Evolutionary conservation across 2,113 vertebrate genomes (phyloP).

Genomic region (Patagioenas fasciata): DNA sequence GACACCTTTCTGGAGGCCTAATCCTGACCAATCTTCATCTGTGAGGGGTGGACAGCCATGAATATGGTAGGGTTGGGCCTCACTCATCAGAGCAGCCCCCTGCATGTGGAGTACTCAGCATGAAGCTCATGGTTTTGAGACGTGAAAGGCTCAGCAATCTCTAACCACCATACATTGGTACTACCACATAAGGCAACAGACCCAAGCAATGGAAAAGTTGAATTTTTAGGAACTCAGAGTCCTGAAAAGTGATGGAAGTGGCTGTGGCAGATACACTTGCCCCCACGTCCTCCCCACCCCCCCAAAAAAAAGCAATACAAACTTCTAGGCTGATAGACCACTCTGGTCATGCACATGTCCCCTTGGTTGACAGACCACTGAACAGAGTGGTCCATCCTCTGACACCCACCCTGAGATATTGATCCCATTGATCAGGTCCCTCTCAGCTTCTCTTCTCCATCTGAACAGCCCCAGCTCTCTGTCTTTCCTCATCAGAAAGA

Average conservation of each 20-base stretch:
- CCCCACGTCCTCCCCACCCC: no score
- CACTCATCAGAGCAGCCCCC: neutral
- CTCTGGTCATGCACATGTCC: no score
- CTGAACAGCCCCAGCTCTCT: no score
- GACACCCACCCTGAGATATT: no score
- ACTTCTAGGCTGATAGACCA: no score
- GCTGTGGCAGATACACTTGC: no score
- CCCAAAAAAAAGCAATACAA: no score
- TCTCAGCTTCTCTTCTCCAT: no score
- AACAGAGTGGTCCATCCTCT: no score
- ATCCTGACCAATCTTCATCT: rapidly evolving
- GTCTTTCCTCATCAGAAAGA: no score
- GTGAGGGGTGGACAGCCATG: rapidly evolving
- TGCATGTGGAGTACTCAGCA: rapidly evolving
- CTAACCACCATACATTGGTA: neutral
- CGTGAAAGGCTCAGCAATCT: neutral
- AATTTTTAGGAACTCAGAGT: neutral
- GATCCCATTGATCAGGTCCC: no score
- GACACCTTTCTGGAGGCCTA: neutral
- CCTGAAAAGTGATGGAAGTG: neutral
- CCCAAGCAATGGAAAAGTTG: neutral
- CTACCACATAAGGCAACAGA: neutral
- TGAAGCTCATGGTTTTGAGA: neutral
- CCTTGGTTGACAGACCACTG: no score
- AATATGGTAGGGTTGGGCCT: neutral